phyloP scores from a whole-genome alignment of 2,888 invertebrate genomes.

The Drosophila dives region DNA sequence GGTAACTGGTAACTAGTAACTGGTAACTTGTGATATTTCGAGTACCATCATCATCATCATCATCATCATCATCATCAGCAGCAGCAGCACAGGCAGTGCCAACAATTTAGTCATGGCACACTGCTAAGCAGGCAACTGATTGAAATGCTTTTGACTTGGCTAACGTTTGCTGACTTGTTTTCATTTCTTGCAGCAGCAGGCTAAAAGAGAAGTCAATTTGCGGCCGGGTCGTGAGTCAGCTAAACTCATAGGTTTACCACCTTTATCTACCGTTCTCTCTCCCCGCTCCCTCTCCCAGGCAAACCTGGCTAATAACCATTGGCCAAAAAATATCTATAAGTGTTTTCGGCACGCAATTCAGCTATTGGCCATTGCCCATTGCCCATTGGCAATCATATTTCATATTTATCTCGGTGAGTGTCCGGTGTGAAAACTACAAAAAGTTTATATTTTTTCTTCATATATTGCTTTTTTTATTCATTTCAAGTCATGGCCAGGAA shows the following conservation, averaged over 20 bases:
- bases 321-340: constrained; percentile 49
- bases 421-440: constrained; percentile 60
- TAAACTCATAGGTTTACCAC: constrained; percentile 37
- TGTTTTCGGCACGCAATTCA: constrained; percentile 67
- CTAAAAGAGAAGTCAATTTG: constrained; percentile 63
- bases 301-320: constrained; percentile 52
- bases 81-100: not conserved
- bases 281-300: not conserved
- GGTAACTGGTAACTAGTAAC: constrained; percentile 7
- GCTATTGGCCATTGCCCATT: constrained; percentile 51
- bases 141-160: constrained; percentile 63
- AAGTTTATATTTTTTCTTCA: not conserved
- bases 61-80: not conserved
- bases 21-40: constrained; percentile 14
- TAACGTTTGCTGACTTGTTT: constrained; percentile 51
- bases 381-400: constrained; percentile 42
- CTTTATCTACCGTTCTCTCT: constrained; percentile 3
- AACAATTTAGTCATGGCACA: constrained; percentile 67
- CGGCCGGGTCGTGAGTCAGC: constrained; percentile 76
- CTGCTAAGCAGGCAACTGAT: constrained; percentile 60
- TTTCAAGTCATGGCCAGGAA: constrained; percentile 18
- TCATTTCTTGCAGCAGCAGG: constrained; percentile 37
- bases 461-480: not conserved
- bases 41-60: constrained; percentile 16
- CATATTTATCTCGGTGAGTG: constrained; percentile 48